Conservation (phyloP, 1,140 invertebrate species). For the Neodiprion pinetum region DNA sequence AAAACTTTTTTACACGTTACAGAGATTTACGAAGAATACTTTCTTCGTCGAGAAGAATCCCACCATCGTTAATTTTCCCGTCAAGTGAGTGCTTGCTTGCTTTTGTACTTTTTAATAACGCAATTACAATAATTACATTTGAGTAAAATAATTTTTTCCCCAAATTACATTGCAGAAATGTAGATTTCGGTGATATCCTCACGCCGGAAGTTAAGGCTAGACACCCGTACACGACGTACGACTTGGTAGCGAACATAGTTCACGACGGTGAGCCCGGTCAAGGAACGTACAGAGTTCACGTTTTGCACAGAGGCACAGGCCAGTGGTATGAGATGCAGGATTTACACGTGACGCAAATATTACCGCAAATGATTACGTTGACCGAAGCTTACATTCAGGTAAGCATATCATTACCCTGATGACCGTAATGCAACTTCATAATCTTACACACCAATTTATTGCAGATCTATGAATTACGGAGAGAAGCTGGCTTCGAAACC, state of each 20-base stretch:
- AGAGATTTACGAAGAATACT: slow-evolving; percentile 98
- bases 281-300: slow-evolving; percentile 94
- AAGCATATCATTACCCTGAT: slow-evolving; percentile 20
- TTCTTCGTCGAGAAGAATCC: slow-evolving; percentile 99
- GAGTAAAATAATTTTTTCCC: slow-evolving; percentile 33
- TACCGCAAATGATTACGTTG: slow-evolving; percentile 99
- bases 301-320: slow-evolving; percentile 90
- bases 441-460: slow-evolving; percentile 21
- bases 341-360: slow-evolving; percentile 96
- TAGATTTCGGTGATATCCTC: slow-evolving; percentile 97
- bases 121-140: slow-evolving; percentile 20
- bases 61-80: slow-evolving; percentile 99
- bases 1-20: slow-evolving; percentile 46
- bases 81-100: slow-evolving; percentile 78
- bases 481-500: slow-evolving; percentile 37
- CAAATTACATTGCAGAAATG: slow-evolving; percentile 72
- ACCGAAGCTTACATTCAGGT: slow-evolving; percentile 98
- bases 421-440: neutral
- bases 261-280: slow-evolving; percentile 96
- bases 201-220: slow-evolving; percentile 82
- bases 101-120: slow-evolving; percentile 1
- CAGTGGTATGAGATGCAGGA: slow-evolving; percentile 98
- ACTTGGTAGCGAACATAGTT: slow-evolving; percentile 97
- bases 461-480: slow-evolving; percentile 56
- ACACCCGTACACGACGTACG: slow-evolving; percentile 88